Conservation (phyloP, 2,797 vertebrate species). For the Zalophus californianus region DNA sequence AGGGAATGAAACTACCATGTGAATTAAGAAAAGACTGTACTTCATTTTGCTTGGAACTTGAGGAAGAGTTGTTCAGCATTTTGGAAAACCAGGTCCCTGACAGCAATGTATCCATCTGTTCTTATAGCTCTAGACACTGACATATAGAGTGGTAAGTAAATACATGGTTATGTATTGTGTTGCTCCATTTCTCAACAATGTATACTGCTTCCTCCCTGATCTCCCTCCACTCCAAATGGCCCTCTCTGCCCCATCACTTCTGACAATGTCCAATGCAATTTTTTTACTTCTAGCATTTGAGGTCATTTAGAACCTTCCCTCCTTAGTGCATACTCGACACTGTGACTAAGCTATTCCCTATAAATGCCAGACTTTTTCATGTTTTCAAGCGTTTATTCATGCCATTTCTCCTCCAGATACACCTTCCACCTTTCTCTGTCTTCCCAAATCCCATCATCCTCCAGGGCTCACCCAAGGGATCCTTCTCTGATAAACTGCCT, state of each 20-base stretch:
- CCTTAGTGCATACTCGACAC: not conserved
- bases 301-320: not conserved
- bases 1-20: not conserved
- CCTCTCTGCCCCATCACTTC: not conserved
- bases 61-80: not conserved
- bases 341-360: not conserved
- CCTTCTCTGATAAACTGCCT: not conserved
- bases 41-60: slow-evolving; percentile 19
- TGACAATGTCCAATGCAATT: not conserved
- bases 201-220: not conserved
- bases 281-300: not conserved
- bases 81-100: slow-evolving; percentile 11
- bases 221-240: not conserved
- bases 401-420: not conserved
- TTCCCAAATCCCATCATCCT: not conserved
- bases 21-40: not conserved
- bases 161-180: not conserved
- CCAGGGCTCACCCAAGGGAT: not conserved
- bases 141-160: rapidly evolving
- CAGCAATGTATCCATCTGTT: not conserved
- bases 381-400: not conserved
- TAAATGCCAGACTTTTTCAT: not conserved
- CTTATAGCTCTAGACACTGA: not conserved
- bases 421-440: not conserved
- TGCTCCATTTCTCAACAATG: not conserved